Base-by-base conservation (phyloP, 2,113 vertebrate genomes). In the Echinops telfairi region DNA sequence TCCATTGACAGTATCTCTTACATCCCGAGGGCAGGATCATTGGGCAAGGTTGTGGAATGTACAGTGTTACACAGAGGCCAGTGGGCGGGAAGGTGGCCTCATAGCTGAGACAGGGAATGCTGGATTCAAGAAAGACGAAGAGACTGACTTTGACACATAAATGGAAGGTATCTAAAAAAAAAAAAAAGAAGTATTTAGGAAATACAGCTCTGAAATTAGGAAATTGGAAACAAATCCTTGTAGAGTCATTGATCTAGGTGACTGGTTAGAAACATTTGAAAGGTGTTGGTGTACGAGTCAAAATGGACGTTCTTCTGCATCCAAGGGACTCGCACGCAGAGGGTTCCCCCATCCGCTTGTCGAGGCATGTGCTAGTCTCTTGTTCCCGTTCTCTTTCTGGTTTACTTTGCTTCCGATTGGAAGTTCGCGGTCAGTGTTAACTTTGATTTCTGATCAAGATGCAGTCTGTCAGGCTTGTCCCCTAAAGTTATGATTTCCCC, bases 391-490 rank as follows among this genome's bases (percentile, higher is more conserved):
- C 84, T n/a, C 38, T 79, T 79, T 90, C 25, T 84, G 64, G 38
- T 90, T 75, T 75, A n/a, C 58, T 82, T 83, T 53, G 29, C 25
- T 91, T 86, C 84, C 75, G 83, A 33, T 38, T 88, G 47, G 95
- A 89, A 89, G 38, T 53, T 1, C 27, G 14, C 73, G 40, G 31
- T 58, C 47, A 29, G 19, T 83, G 71, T 82, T 73, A 43, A 78
- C 57, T 91, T 71, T 94, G 60, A 60, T 77, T 58, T 80, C 19
- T 85, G 43, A 38, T 90, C 91, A 86, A 93, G 64, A 43, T 60
- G 17, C 86, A 15, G 15, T 73, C 64, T 70, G 27, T 40, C 60
- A 77, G 25, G 7, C 83, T 81, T 94, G 33, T 58, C 58, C 25
- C 81, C 19, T 90, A 19, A 80, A 87, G 19, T 90, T 76, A 40